Conservation (phyloP, 2,797 vertebrate species). For the Geotrypetes seraphini region DNA sequence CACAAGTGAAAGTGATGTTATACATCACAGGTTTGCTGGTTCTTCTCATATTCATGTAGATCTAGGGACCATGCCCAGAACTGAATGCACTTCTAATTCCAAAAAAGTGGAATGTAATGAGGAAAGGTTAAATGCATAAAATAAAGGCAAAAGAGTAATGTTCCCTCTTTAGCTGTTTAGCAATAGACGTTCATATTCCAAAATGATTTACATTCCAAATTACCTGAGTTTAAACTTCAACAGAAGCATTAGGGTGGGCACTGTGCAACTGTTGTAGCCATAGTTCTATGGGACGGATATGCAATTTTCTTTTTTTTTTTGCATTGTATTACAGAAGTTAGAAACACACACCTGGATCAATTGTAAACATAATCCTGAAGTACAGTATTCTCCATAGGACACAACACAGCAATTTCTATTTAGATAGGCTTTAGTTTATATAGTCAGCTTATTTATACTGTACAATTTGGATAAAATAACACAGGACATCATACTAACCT, state of each 20-base stretch:
- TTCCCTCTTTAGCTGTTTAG: conserved; percentile 61
- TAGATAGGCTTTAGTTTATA: conserved; percentile 70
- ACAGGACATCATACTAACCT: conserved; percentile 74
- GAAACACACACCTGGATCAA: conserved; percentile 70
- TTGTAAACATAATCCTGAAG: conserved; percentile 82
- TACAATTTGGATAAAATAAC: conserved; percentile 74
- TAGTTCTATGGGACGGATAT: conserved; percentile 40
- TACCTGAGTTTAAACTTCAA: conserved; percentile 88
- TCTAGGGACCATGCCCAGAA: conserved; percentile 33
- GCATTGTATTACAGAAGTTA: conserved; percentile 64
- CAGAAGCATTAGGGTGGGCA: conserved; percentile 68
- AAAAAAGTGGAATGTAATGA: conserved; percentile 66
- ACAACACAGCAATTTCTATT: conserved; percentile 73
- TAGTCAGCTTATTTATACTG: conserved; percentile 94
- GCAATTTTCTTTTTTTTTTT: conserved; percentile 56
- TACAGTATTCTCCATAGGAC: conserved; percentile 71
- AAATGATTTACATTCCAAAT: conserved; percentile 81
- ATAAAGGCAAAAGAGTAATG: conserved; percentile 72
- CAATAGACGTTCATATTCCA: conserved; percentile 59
- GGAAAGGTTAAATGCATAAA: conserved; percentile 59
- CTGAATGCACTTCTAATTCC: conserved; percentile 54
- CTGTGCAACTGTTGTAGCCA: conserved; percentile 66
- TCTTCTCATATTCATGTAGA: conserved; percentile 48
- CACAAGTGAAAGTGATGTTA: conserved; percentile 41
- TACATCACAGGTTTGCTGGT: conserved; percentile 57